These are phyloP conservation scores for Ornithoptera priamus DNA, from an alignment of 2,888 invertebrate genomes.

Conservation along the genomic window DNA sequence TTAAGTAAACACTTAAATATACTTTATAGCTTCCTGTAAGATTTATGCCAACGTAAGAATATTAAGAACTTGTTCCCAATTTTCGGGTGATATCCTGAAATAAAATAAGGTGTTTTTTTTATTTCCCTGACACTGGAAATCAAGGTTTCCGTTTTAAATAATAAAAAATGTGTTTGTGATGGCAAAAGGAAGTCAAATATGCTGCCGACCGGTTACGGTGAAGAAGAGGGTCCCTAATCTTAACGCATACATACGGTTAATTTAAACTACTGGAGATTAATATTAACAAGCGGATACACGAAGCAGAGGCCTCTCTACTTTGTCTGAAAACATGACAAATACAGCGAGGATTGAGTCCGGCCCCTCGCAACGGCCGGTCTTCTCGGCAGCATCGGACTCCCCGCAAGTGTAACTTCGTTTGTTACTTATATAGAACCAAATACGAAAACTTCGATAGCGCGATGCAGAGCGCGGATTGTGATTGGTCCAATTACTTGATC, in stretches of 20 bases:
- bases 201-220: slow-evolving; percentile 72
- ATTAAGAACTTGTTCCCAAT: too few relatives aligned
- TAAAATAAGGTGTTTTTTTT: too few relatives aligned
- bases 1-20: too few relatives aligned
- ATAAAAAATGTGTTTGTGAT: not conserved
- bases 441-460: slow-evolving; percentile 54
- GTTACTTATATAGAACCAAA: slow-evolving; percentile 44
- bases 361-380: slow-evolving; percentile 78
- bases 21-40: too few relatives aligned
- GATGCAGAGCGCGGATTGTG: slow-evolving; percentile 49
- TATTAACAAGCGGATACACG: slow-evolving; percentile 77
- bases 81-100: too few relatives aligned
- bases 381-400: slow-evolving; percentile 75
- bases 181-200: slow-evolving; percentile 77
- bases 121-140: too few relatives aligned
- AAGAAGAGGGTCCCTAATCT: slow-evolving; percentile 79
- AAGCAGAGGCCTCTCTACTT: slow-evolving; percentile 76
- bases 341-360: slow-evolving; percentile 74
- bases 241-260: slow-evolving; percentile 80
- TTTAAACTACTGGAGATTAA: slow-evolving; percentile 72
- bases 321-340: slow-evolving; percentile 50
- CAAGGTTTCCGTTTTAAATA: too few relatives aligned
- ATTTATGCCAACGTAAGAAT: too few relatives aligned
- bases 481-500: slow-evolving; percentile 56
- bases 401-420: slow-evolving; percentile 37